Base-by-base conservation (phyloP, 2,888 invertebrate species). In the Leucophenga maculata region DNA sequence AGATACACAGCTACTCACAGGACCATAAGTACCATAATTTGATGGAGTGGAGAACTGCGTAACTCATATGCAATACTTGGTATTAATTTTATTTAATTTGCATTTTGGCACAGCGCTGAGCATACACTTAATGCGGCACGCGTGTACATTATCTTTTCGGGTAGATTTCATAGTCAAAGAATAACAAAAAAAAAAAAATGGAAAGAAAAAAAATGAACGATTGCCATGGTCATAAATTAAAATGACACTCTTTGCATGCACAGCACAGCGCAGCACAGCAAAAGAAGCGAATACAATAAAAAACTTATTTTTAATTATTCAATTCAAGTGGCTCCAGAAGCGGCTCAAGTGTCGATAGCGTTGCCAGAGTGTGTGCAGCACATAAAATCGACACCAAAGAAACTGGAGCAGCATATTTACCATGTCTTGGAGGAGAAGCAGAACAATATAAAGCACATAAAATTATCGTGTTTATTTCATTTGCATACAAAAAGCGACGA, bases 311-410 rank as follows among this genome's bases (percentile, higher is more conserved):
- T 80, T 80, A 80, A 80, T 80, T 80, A 80, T 80, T 80, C 80
- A 80, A 80, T 80, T 80, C 83, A 84, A 84, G 83, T 84, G 84
- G 76, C 78, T 81, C 82, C 76, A 84, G 82, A 84, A 84, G 83
- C 83, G 84, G 76, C 78, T 81, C 82, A 78, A 84, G 82, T 83
- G 84, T 65, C 54, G 69, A 72, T 57, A 75, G 81, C 78, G 79
- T 71, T 71, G 79, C 79, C 73, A 70, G 70, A 80, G 79, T 81
- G 77, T 77, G 72, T 74, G 81, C 20, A 31, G 39, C 32, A 65
- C 85, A 84, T 80, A 80, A 80, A 80, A 84, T 83, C 82, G 85
- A 81, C 80, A 80, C 80, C 73, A 72, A 72, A 39, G 6, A 52
- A 54, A 32, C 14, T 2, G 16, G 46, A 44, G 52, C 44, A 65